Percentiles rank a stretch among this genome's conserved stretches.
These are phyloP conservation scores for Drosophila ochracea DNA, from an alignment of 2,888 invertebrate genomes.

Conservation along the genomic window DNA sequence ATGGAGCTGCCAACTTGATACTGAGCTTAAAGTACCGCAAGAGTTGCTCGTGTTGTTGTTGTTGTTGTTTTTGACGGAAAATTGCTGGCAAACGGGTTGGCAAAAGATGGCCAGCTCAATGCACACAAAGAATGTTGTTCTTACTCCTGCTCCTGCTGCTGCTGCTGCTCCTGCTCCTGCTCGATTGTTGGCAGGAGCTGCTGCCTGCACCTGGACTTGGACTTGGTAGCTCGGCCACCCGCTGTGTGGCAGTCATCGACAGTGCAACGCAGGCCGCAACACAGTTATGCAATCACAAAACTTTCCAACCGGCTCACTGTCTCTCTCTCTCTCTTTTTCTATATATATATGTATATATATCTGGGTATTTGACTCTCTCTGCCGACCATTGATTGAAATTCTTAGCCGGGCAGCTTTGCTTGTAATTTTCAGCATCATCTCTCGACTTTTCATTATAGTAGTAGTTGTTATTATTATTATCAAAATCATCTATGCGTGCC, in stretches of 20 bases:
- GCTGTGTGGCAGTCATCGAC: conserved; percentile 45
- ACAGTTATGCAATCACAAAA: conserved; percentile 76
- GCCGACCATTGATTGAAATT: conserved; percentile 71
- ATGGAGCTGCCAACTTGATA: conserved; percentile 27
- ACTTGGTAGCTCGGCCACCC: conserved; percentile 31
- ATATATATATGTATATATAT: neutral
- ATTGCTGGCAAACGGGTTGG: conserved; percentile 52
- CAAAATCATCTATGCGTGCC: conserved; percentile 61
- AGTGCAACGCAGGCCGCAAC: conserved; percentile 36
- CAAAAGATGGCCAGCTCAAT: conserved; percentile 51
- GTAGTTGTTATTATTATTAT: conserved; percentile 55
- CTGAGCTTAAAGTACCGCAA: conserved; percentile 58
- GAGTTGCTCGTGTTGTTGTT: conserved; percentile 42
- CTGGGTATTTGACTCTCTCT: neutral
- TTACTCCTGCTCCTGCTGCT: conserved; percentile 10
- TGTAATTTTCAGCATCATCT: conserved; percentile 66
- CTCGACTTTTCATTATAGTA: conserved; percentile 54
- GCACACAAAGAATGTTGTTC: conserved; percentile 53
- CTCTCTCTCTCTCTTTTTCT: neutral
- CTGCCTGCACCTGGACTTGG: conserved; percentile 24
- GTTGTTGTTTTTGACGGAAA: conserved; percentile 66
- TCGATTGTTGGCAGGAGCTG: conserved; percentile 6
- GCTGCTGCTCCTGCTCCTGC: conserved; percentile 4
- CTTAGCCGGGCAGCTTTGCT: conserved; percentile 47
- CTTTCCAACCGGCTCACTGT: conserved; percentile 39